Evolutionary conservation across 2,797 vertebrate species (phyloP), one percentile per base, ranked within the genome.

Genomic region (Sorex maritimensis): DNA sequence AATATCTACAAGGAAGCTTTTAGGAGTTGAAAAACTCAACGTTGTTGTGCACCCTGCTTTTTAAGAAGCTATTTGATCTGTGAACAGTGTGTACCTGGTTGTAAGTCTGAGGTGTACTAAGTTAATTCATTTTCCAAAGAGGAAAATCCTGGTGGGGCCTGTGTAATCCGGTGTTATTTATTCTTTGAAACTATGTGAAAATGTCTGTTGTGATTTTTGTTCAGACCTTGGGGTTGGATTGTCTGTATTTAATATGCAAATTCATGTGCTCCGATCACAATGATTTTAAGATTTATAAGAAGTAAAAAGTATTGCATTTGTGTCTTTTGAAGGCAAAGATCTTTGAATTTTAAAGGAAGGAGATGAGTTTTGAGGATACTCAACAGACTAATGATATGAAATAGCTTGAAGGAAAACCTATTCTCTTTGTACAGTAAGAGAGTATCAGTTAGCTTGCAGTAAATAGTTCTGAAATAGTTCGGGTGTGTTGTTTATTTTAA

Each of bases 131-230:
- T 96, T 97, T 97, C 86, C 83, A 95, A 86, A 96, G 93, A 96
- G 46, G 44, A 89, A 91, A 86, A 81, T 93, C 93, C 91, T 72
- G 96, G 96, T 6, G 72, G 95, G 95, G 96, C 96, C 96, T 28
- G 95, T 97, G 93, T 98, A 97, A 97, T 97, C 96, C 98, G 94
- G 95, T 93, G 94, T 97, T 98, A 97, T 98, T 98, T 98, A 97
- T 98, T 98, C 97, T 98, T 98, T 98, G 97, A 98, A 97, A 97
- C 95, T 98, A 94, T 98, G 95, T 98, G 97, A 92, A 98, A 92
- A 97, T 97, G 95, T 98, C 96, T 97, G 97, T 98, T 96, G 96
- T 97, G 97, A 95, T 80, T 97, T 96, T 96, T 97, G 97, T 98
- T 97, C 91, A 44, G 95, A 97, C 93, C 82, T 86, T 0, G 94